phyloP scores from a whole-genome alignment of 2,888 invertebrate genomes.

The Enoplolaimus lenunculus region DNA sequence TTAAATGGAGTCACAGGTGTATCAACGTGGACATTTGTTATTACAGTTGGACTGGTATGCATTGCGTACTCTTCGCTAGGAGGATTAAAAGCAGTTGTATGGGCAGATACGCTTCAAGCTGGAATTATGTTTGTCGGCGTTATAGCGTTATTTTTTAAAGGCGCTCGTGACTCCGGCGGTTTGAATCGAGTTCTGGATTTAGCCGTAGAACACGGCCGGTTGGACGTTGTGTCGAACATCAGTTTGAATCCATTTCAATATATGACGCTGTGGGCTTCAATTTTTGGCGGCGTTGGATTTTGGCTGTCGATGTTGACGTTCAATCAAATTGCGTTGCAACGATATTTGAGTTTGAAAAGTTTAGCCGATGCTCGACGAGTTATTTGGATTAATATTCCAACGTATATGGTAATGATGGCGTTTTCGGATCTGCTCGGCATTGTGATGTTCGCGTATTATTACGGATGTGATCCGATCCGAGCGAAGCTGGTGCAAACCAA shows the following conservation, averaged over 20 bases:
- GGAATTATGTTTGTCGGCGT: conserved; percentile 25
- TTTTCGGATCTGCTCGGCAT: conserved; percentile 32
- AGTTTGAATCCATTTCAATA: conserved; percentile 15
- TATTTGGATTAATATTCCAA: conserved; percentile 16
- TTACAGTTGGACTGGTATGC: conserved; percentile 25
- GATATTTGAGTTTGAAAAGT: background rate
- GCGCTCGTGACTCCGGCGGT: conserved; percentile 1
- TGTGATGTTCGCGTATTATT: conserved; percentile 33
- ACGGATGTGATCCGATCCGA: conserved; percentile 34
- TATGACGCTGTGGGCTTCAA: conserved; percentile 13
- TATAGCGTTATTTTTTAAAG: conserved; percentile 14
- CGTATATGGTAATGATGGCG: conserved; percentile 27
- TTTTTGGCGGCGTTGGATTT: conserved; percentile 17
- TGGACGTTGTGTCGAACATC: background rate
- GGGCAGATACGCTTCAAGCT: conserved; percentile 28
- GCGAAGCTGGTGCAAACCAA: conserved; percentile 26
- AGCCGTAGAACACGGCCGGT: conserved; percentile 15
- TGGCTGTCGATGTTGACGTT: conserved; percentile 18
- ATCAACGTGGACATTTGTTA: conserved; percentile 8
- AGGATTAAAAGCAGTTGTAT: conserved; percentile 29
- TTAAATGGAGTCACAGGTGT: conserved; percentile 20
- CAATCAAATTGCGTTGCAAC: conserved; percentile 16
- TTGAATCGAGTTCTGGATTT: background rate
- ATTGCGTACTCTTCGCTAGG: conserved; percentile 28
- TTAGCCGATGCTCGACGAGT: conserved; percentile 12